A percentile compares a stretch with the other conserved stretches of the same genome.
These are phyloP conservation scores for Lamellibrachia satsuma DNA, from an alignment of 2,888 invertebrate genomes.

Conservation along the genomic window DNA sequence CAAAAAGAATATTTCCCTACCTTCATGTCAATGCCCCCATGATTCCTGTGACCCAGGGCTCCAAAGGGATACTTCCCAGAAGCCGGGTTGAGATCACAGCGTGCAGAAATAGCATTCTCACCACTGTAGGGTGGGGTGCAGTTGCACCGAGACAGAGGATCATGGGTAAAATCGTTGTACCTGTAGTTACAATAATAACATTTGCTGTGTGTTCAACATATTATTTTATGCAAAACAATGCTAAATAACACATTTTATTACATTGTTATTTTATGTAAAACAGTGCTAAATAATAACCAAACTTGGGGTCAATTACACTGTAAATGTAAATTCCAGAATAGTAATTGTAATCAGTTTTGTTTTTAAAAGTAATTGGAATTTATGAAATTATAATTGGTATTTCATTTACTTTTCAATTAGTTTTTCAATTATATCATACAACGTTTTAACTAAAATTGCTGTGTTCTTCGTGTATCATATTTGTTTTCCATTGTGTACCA, in stretches of 20 bases:
- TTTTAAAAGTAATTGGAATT: no score
- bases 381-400: no score
- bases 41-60: slow-evolving; percentile 75
- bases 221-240: no score
- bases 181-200: slow-evolving; percentile 56
- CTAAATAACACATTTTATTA: neutral
- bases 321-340: neutral
- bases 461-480: no score
- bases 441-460: no score
- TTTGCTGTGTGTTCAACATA: no score
- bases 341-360: no score
- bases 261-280: neutral
- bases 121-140: slow-evolving; percentile 78
- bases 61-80: slow-evolving; percentile 78
- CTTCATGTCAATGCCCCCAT: slow-evolving; percentile 79
- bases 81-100: slow-evolving; percentile 77
- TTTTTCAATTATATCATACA: no score
- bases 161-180: slow-evolving; percentile 78
- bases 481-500: no score
- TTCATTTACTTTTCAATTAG: no score
- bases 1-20: slow-evolving; percentile 59
- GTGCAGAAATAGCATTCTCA: slow-evolving; percentile 77
- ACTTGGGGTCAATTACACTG: neutral
- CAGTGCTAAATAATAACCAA: neutral
- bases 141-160: slow-evolving; percentile 75